Evolutionary conservation across 2,888 invertebrate genomes (phyloP).

Genomic region (Microplitis deprimator): DNA sequence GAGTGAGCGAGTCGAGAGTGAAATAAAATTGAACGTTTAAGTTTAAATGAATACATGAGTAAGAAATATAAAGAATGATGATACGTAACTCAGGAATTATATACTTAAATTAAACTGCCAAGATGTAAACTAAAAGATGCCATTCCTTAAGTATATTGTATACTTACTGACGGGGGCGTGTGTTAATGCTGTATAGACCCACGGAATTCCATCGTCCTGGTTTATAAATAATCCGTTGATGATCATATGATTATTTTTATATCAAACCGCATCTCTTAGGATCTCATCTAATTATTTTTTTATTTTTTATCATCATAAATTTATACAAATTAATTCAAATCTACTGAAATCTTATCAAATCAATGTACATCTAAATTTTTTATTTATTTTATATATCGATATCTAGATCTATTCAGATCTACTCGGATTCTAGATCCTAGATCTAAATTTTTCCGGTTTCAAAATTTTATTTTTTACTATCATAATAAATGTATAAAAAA

Average conservation of each 20-base stretch:
- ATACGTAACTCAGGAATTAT: neutral
- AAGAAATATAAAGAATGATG: conserved; percentile 7
- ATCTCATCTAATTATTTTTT: neutral
- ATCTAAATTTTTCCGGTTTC: too few species aligned
- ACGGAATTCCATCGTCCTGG: conserved; percentile 8
- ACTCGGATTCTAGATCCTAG: too few species aligned
- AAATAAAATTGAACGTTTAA: neutral
- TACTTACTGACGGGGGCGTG: conserved; percentile 1
- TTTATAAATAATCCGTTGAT: neutral
- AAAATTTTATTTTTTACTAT: too few species aligned
- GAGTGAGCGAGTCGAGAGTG: neutral
- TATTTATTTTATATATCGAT: neutral
- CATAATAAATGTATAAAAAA: too few species aligned
- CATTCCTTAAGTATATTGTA: conserved; percentile 2
- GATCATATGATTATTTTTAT: too few species aligned
- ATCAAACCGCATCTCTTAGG: too few species aligned
- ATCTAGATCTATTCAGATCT: too few species aligned
- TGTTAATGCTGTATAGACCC: neutral
- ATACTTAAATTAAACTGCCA: neutral
- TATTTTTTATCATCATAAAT: neutral
- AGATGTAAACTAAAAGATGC: conserved; percentile 24
- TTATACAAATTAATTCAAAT: neutral
- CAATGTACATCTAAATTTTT: neutral
- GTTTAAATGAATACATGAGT: neutral
- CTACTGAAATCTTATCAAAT: neutral